phyloP scores from a whole-genome alignment of 2,888 invertebrate genomes.

The Brachyptera risi region DNA sequence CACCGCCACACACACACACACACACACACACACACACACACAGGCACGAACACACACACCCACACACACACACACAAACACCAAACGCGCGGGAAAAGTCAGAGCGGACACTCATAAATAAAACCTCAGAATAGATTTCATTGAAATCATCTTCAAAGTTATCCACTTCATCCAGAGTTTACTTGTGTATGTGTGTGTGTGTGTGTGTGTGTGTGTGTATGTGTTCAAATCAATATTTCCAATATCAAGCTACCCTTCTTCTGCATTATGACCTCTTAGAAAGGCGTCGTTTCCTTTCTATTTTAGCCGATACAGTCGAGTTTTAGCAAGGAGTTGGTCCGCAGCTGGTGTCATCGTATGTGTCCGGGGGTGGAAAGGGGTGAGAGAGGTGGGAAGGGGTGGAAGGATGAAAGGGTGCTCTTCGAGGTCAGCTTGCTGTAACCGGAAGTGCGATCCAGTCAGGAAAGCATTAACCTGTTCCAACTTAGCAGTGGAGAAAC shows the following conservation, averaged over 20 bases:
- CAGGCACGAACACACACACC: too few relatives aligned
- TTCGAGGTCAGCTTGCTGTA: slow-evolving; percentile 1
- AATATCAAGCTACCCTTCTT: slow-evolving; percentile 9
- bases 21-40: too few relatives aligned
- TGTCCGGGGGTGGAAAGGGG: not conserved
- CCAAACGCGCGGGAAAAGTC: not conserved
- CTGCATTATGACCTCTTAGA: slow-evolving; percentile 15
- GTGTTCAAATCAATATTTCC: slow-evolving; percentile 18
- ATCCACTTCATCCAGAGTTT: not conserved
- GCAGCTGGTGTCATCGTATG: slow-evolving; percentile 16
- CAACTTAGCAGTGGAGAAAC: slow-evolving; percentile 2
- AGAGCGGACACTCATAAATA: not conserved
- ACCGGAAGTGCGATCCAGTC: slow-evolving; percentile 15
- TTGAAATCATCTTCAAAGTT: slow-evolving; percentile 16
- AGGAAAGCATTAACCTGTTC: slow-evolving; percentile 28
- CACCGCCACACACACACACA: too few relatives aligned
- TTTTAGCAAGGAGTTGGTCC: not conserved
- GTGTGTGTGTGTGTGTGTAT: too few relatives aligned
- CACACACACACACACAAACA: too few relatives aligned
- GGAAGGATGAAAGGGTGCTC: slow-evolving; percentile 1
- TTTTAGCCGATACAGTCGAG: slow-evolving; percentile 16
- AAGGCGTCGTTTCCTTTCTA: slow-evolving; percentile 7
- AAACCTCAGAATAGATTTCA: slow-evolving; percentile 1
- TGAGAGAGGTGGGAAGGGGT: not conserved
- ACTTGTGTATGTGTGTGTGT: too few relatives aligned